phyloP scores from a whole-genome alignment of 2,888 invertebrate genomes.

The Ornithoptera priamus region DNA sequence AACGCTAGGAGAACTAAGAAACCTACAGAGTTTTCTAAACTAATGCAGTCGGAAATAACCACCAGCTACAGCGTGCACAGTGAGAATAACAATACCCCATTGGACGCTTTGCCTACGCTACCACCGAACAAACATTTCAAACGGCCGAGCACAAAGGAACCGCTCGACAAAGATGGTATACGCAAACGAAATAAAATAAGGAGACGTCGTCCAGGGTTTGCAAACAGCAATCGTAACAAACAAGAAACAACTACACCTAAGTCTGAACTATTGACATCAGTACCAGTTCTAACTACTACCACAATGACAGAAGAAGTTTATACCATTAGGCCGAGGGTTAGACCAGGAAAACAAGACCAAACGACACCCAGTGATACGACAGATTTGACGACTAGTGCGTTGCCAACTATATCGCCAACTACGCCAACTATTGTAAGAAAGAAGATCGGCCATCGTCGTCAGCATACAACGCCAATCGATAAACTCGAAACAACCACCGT shows the following conservation, averaged over 20 bases:
- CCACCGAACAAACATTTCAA: constrained; percentile 73
- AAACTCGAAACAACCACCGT: constrained; percentile 64
- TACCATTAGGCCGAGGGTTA: constrained; percentile 62
- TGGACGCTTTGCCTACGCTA: constrained; percentile 67
- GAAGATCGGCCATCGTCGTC: constrained; percentile 60
- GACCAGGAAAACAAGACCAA: constrained; percentile 57
- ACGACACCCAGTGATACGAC: constrained; percentile 70
- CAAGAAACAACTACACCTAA: constrained; percentile 52
- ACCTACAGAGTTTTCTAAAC: constrained; percentile 50
- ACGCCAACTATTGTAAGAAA: constrained; percentile 67
- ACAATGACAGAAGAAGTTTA: constrained; percentile 58
- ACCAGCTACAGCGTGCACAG: constrained; percentile 39
- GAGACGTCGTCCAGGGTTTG: constrained; percentile 66
- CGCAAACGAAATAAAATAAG: constrained; percentile 72
- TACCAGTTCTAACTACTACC: constrained; percentile 36
- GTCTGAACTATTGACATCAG: constrained; percentile 42
- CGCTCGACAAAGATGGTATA: constrained; percentile 61
- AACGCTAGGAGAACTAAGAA: constrained; percentile 65
- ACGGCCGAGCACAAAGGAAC: constrained; percentile 52
- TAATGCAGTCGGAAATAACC: constrained; percentile 44
- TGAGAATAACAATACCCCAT: constrained; percentile 48
- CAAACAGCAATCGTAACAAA: constrained; percentile 51
- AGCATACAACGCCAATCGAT: constrained; percentile 53
- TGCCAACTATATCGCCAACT: constrained; percentile 72
- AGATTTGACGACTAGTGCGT: constrained; percentile 70